A percentile compares a stretch with the other conserved stretches of the same genome.
phyloP scores from a whole-genome alignment of 2,797 vertebrate genomes.

The Malacoctenus gilli region DNA sequence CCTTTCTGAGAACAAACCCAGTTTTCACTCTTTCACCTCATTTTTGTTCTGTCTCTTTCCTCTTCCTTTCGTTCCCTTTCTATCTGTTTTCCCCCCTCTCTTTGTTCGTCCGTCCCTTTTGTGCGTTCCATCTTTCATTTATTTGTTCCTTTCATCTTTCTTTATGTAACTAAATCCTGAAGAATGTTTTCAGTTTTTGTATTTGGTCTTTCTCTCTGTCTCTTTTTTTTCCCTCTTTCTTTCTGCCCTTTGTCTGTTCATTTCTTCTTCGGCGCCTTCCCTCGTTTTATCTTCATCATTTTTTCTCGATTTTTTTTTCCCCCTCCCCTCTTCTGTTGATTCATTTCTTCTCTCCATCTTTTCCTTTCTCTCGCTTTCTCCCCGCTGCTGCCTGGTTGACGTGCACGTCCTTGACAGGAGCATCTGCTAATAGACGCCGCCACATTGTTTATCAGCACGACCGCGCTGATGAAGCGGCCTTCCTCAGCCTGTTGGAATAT shows the following conservation, averaged over 20 bases:
- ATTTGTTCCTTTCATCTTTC: neutral
- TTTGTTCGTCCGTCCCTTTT: constrained; percentile 1
- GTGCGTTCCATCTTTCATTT: too few species aligned
- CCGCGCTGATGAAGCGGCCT: constrained; percentile 60
- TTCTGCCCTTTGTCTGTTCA: constrained; percentile 42
- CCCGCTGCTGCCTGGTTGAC: constrained; percentile 10
- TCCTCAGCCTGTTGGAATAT: constrained; percentile 64
- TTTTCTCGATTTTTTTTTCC: constrained; percentile 1
- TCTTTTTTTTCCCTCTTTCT: constrained; percentile 74
- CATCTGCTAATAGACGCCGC: constrained; percentile 54
- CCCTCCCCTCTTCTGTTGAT: neutral
- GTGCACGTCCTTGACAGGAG: constrained; percentile 50
- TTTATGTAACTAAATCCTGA: too few species aligned
- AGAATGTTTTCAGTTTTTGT: too few species aligned
- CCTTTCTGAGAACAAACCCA: constrained; percentile 81
- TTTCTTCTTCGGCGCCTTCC: neutral
- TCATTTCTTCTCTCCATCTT: neutral
- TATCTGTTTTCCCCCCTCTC: constrained; percentile 3
- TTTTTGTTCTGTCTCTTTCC: constrained; percentile 26
- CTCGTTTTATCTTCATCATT: neutral
- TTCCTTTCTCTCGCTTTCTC: neutral
- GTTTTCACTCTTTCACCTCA: constrained; percentile 72
- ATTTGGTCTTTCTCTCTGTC: too few species aligned
- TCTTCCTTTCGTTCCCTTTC: constrained; percentile 9
- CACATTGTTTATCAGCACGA: constrained; percentile 61